Evolutionary conservation across 37 sponge, comb jelly and placozoan genomes (phyloP).

Genomic region (Hexactinellida sp.): DNA sequence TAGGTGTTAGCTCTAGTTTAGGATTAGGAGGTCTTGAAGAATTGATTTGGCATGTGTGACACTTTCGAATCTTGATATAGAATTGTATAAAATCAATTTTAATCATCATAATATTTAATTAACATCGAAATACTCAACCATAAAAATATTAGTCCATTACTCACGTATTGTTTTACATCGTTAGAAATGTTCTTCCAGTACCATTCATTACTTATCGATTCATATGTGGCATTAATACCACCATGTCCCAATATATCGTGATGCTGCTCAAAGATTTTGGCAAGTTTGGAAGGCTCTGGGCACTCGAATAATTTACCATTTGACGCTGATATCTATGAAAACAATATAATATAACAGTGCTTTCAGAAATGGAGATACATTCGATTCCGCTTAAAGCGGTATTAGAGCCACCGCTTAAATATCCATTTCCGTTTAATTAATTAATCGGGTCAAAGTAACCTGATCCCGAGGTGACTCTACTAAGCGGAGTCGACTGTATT

Average conservation of each 20-base stretch:
- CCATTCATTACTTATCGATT: neutral
- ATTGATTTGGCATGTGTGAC: neutral
- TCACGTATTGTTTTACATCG: neutral
- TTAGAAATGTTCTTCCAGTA: slow-evolving; percentile 5
- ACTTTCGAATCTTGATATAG: neutral
- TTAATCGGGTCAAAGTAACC: too few relatives aligned
- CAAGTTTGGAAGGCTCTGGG: neutral
- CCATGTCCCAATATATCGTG: neutral
- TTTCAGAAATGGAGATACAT: too few relatives aligned
- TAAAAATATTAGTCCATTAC: neutral
- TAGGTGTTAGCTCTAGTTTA: neutral
- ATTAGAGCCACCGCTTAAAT: too few relatives aligned
- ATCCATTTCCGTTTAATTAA: too few relatives aligned
- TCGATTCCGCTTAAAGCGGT: too few relatives aligned
- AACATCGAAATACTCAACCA: neutral
- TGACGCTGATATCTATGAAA: neutral
- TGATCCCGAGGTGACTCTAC: too few relatives aligned
- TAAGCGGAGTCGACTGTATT: too few relatives aligned
- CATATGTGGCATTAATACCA: neutral
- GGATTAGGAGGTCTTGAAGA: neutral
- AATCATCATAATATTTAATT: neutral
- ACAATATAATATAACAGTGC: neutral
- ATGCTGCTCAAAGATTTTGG: neutral
- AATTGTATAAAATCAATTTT: neutral
- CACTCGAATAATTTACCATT: neutral